A percentile compares a stretch with the other conserved stretches of the same genome.
Conservation (phyloP, 2,797 vertebrate genomes). For the Pseudochirops cupreus region DNA sequence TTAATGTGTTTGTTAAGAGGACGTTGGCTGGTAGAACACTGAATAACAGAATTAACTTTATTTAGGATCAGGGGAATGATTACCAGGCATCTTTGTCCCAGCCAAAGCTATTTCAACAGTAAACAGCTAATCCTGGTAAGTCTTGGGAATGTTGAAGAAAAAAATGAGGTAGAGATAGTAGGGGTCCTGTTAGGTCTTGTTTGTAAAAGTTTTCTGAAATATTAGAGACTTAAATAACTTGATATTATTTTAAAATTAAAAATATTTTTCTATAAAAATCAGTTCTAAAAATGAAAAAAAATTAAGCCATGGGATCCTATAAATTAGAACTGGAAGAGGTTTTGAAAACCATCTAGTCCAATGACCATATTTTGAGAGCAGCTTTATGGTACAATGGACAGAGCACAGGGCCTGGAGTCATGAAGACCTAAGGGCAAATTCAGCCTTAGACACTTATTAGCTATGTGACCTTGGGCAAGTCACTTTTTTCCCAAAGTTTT, state of each 20-base stretch:
- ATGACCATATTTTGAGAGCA: neutral
- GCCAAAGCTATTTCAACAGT: neutral
- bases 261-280: neutral
- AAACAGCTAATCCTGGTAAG: neutral
- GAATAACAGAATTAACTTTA: neutral
- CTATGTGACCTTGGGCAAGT: neutral
- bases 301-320: neutral
- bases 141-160: neutral
- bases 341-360: neutral
- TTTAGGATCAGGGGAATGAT: neutral
- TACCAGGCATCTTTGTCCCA: neutral
- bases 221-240: neutral
- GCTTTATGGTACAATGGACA: neutral
- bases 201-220: neutral
- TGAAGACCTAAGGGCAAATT: neutral
- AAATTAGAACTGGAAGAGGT: neutral
- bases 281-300: neutral
- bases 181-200: neutral
- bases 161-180: neutral
- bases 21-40: neutral
- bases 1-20: neutral
- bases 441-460: neutral
- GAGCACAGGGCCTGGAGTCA: neutral
- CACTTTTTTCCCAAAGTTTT: neutral
- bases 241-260: neutral